A percentile compares a stretch with the other conserved stretches of the same genome.
Evolutionary conservation across 2,888 invertebrate genomes (phyloP).

Genomic region (Cryptocheilus praepositus): DNA sequence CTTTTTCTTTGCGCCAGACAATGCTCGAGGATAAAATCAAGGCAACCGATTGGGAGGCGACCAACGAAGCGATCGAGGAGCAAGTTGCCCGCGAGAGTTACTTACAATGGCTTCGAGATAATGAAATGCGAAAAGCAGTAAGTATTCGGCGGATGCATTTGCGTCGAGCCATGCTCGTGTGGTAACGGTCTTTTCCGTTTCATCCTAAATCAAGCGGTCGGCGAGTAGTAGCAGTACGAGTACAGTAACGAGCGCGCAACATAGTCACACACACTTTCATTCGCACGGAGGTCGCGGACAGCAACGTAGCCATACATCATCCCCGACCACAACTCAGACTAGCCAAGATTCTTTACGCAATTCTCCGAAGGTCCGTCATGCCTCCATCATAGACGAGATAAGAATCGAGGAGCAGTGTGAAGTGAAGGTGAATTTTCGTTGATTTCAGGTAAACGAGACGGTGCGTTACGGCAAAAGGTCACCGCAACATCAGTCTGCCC

Average conservation of each 20-base stretch:
- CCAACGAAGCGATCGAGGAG: constrained; percentile 92
- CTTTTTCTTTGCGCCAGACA: constrained; percentile 76
- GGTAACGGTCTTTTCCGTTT: no score
- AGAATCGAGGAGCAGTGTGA: background rate
- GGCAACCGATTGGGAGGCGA: constrained; percentile 94
- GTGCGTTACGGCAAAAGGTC: constrained; percentile 65
- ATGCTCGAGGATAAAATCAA: constrained; percentile 93
- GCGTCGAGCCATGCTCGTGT: no score
- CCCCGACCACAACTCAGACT: constrained; percentile 64
- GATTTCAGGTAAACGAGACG: constrained; percentile 60
- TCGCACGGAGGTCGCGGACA: constrained; percentile 65
- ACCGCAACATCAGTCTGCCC: constrained; percentile 66
- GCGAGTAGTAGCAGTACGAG: constrained; percentile 69
- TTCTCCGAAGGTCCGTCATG: constrained; percentile 64
- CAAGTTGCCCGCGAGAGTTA: constrained; percentile 91
- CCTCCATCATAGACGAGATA: background rate
- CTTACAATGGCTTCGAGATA: constrained; percentile 85
- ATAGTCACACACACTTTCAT: constrained; percentile 68
- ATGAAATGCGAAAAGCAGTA: constrained; percentile 78
- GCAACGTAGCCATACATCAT: constrained; percentile 65
- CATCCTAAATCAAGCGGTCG: constrained; percentile 60
- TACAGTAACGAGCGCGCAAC: constrained; percentile 69
- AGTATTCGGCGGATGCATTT: constrained; percentile 29
- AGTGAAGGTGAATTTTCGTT: background rate
- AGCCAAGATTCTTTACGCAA: constrained; percentile 67